Evolutionary conservation across 2,797 vertebrate species (phyloP).

Genomic region (Aselliscus stoliczkanus): DNA sequence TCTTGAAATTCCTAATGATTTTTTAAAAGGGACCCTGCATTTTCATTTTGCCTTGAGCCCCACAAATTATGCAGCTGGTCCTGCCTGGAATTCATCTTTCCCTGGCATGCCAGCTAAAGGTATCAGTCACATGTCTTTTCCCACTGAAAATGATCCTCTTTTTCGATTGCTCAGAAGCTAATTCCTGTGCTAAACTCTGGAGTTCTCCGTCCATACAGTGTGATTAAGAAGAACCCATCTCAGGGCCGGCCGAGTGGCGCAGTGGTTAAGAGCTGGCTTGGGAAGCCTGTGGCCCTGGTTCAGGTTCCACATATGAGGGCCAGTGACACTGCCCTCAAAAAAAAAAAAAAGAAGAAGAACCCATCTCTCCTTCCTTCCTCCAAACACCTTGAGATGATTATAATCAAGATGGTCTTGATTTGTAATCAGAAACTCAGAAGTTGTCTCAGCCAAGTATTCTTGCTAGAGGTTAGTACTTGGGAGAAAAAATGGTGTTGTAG

Average conservation of each 20-base stretch:
- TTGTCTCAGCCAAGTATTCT: neutral
- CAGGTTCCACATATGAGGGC: too few relatives aligned
- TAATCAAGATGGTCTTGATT: slow-evolving; percentile 34
- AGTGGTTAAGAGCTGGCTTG: too few relatives aligned
- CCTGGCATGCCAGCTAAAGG: neutral
- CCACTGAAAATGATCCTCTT: neutral
- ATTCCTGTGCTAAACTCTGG: neutral
- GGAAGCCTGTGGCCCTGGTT: too few relatives aligned
- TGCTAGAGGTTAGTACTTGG: neutral
- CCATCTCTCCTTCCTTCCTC: neutral
- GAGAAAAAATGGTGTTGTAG: neutral
- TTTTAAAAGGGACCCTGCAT: neutral
- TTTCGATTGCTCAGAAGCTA: slow-evolving; percentile 27
- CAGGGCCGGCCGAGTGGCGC: too few relatives aligned
- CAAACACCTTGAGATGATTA: slow-evolving; percentile 34
- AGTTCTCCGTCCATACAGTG: slow-evolving; percentile 25
- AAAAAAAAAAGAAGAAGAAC: too few relatives aligned
- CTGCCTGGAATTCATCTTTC: slow-evolving; percentile 27
- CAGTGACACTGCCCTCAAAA: too few relatives aligned
- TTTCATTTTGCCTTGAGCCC: neutral
- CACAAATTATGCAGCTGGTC: neutral
- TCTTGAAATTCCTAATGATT: slow-evolving; percentile 40
- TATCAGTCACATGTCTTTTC: slow-evolving; percentile 10
- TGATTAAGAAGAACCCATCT: slow-evolving; percentile 23
- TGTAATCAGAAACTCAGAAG: slow-evolving; percentile 19